Evolutionary conservation across 2,797 vertebrate species (phyloP), one percentile per base, ranked within the genome.

Genomic region (Sciurus vulgaris): DNA sequence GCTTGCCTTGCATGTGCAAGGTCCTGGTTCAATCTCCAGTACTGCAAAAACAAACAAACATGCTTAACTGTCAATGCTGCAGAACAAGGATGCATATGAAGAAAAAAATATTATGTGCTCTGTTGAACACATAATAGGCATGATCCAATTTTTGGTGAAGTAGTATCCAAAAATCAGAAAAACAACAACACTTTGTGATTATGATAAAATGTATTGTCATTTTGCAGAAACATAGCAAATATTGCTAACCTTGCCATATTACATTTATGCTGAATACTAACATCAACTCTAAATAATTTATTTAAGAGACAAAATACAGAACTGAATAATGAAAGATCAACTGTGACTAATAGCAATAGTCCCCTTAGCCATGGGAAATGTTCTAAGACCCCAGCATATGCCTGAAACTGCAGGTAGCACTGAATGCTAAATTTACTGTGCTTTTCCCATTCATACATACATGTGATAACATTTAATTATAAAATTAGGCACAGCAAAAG

Each of bases 281-380:
- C 74, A 93, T 51, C 67, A 89, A 76, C 69, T 76, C 24, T 30
- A 38, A 96, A 73, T 70, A 65, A 26, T 41, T 89, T 35, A 22
- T 74, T 54, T 91, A 47, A 44, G 56, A 69, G 54, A 67, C 8
- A 59, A 77, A 94, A 65, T 17, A 44, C 7, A 88, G 78, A 79
- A 59, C 38, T 51, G 44, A 92, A 59, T 77, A 86, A 89, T 41
- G 81, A 82, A 44, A 35, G 24, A 70, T 35, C 44, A n/a, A 38
- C 51, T 59, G 22, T 51, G 56, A 84, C 49, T 4, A n/a, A 91
- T 77, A 49, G 44, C 7, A n/a, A 38, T 30, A 33, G 33, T 28
- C 30, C 69, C 70, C 41, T 24, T 2, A 20, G 3, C 6, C 41
- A 28, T 41, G 35, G 72, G 7, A 18, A 12, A 76, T 12, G 72